Evolutionary conservation across 2,113 vertebrate genomes (phyloP), one percentile per base, ranked within the genome.

Genomic region (Sinocyclocheilus anophthalmus): DNA sequence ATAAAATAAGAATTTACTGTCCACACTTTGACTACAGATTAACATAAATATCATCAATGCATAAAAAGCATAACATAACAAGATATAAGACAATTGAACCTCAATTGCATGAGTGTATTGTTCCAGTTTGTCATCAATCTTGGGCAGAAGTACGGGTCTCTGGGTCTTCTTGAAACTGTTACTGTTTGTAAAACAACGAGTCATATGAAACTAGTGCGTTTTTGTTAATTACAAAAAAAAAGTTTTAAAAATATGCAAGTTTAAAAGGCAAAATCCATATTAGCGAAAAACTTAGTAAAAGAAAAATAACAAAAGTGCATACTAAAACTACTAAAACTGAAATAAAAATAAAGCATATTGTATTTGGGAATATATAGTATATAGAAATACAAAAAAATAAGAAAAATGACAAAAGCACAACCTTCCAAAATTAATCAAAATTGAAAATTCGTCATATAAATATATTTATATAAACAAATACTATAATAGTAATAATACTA

Each of bases 101-200:
- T 98, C 97, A 3, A 97, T 91, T 53, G 98, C 97, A 83, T 97
- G 96, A 0, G 96, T 94, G 86, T 99, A 98, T 92, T 97, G 96
- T 87, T 98, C 97, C 93, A 97, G 91, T 55, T 94, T 95, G 90
- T 96, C 96, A 5, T 97, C 96, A 0, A 99, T 97, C 92, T 95
- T 97, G 1, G 96, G 93, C 83, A 96, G 88, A 2, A 95, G 94
- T 16, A 96, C 87, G 1, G 95, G 94, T 1, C 95, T 91, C 86
- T 95, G 95, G 0, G 92, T 95, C 94, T 96, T 98, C 95, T 96
- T 97, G 45, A 97, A 94, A 50, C 95, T 97, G 94, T 97, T 97
- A 77, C 97, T 98, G 92, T 85, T 82, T 85, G 85, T n/a, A n/a
- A 90, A 88, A 91, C 59, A 90, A 88, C 86, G 20, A n/a, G 1